Evolutionary conservation across 2,113 vertebrate species (phyloP).

Genomic region (Mesocricetus auratus): DNA sequence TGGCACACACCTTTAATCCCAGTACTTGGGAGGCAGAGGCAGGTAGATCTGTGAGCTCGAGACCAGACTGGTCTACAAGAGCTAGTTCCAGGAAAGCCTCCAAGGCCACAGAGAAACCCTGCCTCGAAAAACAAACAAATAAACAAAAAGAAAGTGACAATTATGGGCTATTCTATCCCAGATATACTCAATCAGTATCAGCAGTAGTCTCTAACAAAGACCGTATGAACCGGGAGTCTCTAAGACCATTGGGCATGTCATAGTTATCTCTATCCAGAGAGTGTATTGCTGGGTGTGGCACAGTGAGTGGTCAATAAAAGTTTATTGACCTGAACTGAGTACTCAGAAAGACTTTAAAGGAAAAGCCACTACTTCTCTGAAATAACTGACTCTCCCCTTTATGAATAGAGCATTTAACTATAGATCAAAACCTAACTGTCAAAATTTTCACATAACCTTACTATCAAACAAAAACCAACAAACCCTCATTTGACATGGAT

Average conservation of each 20-base stretch:
- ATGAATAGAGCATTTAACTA: neutral
- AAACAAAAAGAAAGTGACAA: neutral
- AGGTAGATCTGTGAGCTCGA: no score
- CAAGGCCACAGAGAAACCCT: no score
- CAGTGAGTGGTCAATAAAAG: neutral
- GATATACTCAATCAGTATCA: neutral
- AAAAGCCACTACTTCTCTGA: neutral
- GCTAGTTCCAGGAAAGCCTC: no score
- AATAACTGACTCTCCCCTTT: neutral
- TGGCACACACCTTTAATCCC: no score
- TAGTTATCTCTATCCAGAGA: neutral
- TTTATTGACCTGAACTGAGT: neutral
- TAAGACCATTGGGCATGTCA: neutral
- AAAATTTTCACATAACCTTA: conserved; percentile 15
- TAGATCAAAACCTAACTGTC: neutral
- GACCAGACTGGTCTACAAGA: no score
- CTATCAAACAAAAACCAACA: neutral
- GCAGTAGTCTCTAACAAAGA: conserved; percentile 8
- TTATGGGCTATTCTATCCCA: neutral
- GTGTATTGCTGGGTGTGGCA: neutral
- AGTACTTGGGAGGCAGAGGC: no score
- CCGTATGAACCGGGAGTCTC: neutral
- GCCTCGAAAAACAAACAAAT: no score
- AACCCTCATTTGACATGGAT: conserved; percentile 37
- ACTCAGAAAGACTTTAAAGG: neutral